Base-by-base conservation (phyloP, 1,140 invertebrate species). In the Pseudomyrmex dendroicus region DNA sequence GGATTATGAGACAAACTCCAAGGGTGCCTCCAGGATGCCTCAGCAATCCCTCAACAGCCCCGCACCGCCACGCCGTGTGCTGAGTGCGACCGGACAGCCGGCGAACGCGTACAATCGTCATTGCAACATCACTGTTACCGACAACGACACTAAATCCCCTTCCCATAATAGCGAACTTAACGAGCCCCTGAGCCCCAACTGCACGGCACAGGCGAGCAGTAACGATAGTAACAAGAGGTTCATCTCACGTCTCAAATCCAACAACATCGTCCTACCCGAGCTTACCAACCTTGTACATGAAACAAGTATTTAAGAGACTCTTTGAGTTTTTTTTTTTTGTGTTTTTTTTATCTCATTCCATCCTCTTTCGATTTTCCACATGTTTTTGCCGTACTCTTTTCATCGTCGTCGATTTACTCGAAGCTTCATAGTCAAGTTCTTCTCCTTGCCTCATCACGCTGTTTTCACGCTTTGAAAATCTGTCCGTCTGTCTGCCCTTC, bases 221-320 rank as follows among this genome's bases (percentile, higher is more conserved):
- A 91, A 87, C 86, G 85, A 89, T 85, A 90, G 92, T 73, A 89
- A 88, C 87, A 92, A 89, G 84, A 91, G 89, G 86, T 95, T 92
- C 92, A 93, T 94, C 87, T 89, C 92, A 86, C 93, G 92, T 90
- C 92, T 92, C 85, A 94, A 91, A 74, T 94, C 94, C 89, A 94
- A 93, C 86, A 94, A 95, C 89, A 89, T 93, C 78, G 92, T 93
- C 86, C 89, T 95, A 73, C 95, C 95, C 88, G 96, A 96, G 89
- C 92, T 96, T 91, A 95, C 95, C 72, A 96, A 96, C 93, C 95
- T 96, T 91, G 96, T 96, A 91, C 96, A 96, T 94, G 96, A 96
- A 91, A 96, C 96, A 86, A 96, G 96, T 93, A 96, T 97, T 89
- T 97, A 96, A 95, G 35, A 87, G 70, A 72, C 2, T 59, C 22